Conservation (phyloP, 2,797 vertebrate species). For the Babyrousa celebensis region DNA sequence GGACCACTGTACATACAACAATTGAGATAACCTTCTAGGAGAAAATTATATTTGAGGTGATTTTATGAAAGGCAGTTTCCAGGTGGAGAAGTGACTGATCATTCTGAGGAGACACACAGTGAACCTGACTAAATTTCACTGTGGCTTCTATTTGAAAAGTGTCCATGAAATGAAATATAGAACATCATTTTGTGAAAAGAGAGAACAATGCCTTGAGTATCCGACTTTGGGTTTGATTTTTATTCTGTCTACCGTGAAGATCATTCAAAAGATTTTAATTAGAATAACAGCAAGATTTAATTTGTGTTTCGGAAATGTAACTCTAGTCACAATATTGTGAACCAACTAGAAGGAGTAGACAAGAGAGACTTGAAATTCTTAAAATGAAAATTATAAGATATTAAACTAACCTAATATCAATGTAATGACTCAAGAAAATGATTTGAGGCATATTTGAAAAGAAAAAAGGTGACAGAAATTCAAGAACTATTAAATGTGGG, state of each 20-base stretch:
- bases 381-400: conserved; percentile 64
- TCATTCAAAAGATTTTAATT: conserved; percentile 62
- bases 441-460: conserved; percentile 10
- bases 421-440: conserved; percentile 55
- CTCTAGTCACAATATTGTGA: conserved; percentile 77
- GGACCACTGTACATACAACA: background rate
- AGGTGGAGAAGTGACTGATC: background rate
- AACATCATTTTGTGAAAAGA: conserved; percentile 40
- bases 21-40: background rate
- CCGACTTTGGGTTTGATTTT: conserved; percentile 11
- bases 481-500: background rate
- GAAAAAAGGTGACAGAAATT: conserved; percentile 46
- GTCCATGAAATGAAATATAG: background rate
- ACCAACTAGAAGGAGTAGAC: background rate
- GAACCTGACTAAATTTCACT: background rate
- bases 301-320: conserved; percentile 58
- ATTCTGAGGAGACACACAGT: background rate
- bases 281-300: conserved; percentile 44
- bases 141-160: background rate
- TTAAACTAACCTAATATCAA: conserved; percentile 60
- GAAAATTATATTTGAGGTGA: background rate
- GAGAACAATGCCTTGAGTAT: background rate
- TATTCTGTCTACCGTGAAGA: background rate
- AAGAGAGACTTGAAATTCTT: conserved; percentile 34
- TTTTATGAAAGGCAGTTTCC: background rate